Evolutionary conservation across 1,140 invertebrate genomes (phyloP).

Genomic region (Sitophilus oryzae): DNA sequence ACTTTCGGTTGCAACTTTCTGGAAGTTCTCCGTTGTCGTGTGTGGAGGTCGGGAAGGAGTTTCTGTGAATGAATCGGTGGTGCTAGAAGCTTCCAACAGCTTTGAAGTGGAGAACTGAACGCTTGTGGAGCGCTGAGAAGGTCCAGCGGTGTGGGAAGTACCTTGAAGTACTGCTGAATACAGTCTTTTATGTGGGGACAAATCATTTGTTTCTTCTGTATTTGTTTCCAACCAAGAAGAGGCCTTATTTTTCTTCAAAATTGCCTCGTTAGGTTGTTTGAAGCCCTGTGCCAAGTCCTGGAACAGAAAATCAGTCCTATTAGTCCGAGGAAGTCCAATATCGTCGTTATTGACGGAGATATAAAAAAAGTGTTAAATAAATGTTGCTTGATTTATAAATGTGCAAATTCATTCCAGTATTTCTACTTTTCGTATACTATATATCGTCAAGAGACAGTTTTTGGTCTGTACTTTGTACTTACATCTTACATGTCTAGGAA

Average conservation of each 20-base stretch:
- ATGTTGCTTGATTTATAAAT: no score
- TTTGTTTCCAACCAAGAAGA: conserved; percentile 8
- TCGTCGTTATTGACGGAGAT: not conserved
- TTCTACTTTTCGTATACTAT: no score
- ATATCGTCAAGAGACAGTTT: no score
- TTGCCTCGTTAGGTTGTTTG: conserved; percentile 21
- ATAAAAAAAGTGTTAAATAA: not conserved
- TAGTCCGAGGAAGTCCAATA: not conserved
- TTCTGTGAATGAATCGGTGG: conserved; percentile 6
- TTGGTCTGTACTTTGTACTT: no score
- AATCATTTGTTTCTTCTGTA: conserved; percentile 1
- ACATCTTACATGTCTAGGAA: no score
- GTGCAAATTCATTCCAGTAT: no score
- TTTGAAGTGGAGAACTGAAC: not conserved
- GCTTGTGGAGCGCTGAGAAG: not conserved
- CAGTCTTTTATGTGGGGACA: conserved; percentile 18
- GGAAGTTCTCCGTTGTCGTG: not conserved
- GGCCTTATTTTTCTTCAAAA: conserved; percentile 18
- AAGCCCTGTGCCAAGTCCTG: conserved; percentile 5
- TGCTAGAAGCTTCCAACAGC: not conserved
- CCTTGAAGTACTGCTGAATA: conserved; percentile 37
- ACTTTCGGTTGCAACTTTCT: not conserved
- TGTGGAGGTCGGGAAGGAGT: not conserved
- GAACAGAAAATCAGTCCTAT: not conserved
- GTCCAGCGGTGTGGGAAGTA: conserved; percentile 4